phyloP scores from a whole-genome alignment of 53 echinoderm and acorn worm genomes.

The Holothuria leucospilota region DNA sequence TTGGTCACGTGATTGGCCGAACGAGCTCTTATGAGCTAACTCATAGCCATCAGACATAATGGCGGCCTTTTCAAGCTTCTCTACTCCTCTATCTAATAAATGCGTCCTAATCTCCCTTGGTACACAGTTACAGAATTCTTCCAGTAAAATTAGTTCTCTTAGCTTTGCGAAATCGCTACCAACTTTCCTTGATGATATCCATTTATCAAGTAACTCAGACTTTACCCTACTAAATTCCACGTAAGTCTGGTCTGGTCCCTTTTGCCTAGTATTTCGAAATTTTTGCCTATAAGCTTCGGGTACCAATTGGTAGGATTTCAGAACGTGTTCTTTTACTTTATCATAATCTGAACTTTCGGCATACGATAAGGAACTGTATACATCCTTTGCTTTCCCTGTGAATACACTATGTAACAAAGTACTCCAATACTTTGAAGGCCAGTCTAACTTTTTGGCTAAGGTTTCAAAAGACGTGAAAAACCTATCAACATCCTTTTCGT shows the following conservation, averaged over 20 bases:
- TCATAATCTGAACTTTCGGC: constrained; percentile 66
- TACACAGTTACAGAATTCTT: constrained; percentile 63
- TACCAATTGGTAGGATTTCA: constrained; percentile 72
- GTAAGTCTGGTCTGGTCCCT: constrained; percentile 50
- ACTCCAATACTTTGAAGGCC: constrained; percentile 66
- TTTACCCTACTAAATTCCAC: constrained; percentile 68
- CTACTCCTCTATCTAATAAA: constrained; percentile 42
- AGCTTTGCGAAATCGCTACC: constrained; percentile 51
- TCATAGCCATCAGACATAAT: constrained; percentile 63
- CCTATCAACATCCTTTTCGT: constrained; percentile 64
- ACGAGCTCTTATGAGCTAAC: constrained; percentile 53
- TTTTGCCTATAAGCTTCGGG: constrained; percentile 78
- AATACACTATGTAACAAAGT: constrained; percentile 64
- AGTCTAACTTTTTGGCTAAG: constrained; percentile 61
- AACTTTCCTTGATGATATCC: constrained; percentile 54
- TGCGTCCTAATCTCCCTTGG: constrained; percentile 56
- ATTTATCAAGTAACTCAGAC: constrained; percentile 59
- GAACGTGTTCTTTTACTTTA: constrained; percentile 51
- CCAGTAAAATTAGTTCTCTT: constrained; percentile 59
- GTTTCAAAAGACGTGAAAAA: no score
- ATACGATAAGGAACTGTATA: constrained; percentile 61
- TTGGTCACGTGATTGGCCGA: constrained; percentile 11
- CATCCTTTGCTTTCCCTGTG: constrained; percentile 65
- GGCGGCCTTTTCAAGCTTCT: constrained; percentile 56
- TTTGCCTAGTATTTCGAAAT: constrained; percentile 29